Base-by-base conservation (phyloP, 2,113 vertebrate species). In the Tiliqua scincoides region DNA sequence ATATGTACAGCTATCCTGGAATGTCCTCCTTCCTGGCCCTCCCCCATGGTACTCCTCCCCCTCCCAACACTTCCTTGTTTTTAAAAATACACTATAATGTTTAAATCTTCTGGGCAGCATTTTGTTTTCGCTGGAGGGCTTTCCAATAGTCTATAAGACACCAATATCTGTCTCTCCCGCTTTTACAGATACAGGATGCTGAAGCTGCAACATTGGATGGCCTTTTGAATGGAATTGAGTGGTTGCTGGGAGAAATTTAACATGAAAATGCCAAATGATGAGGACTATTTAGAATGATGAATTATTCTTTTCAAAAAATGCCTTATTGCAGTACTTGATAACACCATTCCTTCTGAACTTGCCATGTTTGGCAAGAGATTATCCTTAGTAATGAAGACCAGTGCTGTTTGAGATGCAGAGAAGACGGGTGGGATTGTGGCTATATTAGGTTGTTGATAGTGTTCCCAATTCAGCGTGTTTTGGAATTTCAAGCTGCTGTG, bases 211-310 rank as follows among this genome's bases (percentile, higher is more conserved):
- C 97, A 30, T 94, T 99, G 27, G 89, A 85, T 20, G 98, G 98
- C 30, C 95, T 99, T 88, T 87, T 97, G 88, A 97, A 95, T 89
- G 98, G 98, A 57, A 96, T 99, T 87, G 95, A 97, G 15, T 99
- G 99, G 98, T 93, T 99, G 84, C 95, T 99, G 85, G 97, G 95
- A 93, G 96, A 97, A 93, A 96, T 94, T 82, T 97, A 96, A 76
- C 89, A 93, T 96, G 94, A 96, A 95, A 93, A 37, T 96, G 3
- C 90, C 89, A 85, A 89, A 78, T 96, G 89, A 94, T 77, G 35
- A 27, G 88, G 37, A 11, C 82, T 71, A 37, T 9, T 21, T 87
- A 87, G 52, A 23, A 25, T 23, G n/a, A 14, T 7, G 9, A 61
- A 73, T 61, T 1, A 6, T 7, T 10, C 72, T 71, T 62, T 54